phyloP scores from a whole-genome alignment of 2,888 invertebrate genomes.

The Pilophorus perplexus region DNA sequence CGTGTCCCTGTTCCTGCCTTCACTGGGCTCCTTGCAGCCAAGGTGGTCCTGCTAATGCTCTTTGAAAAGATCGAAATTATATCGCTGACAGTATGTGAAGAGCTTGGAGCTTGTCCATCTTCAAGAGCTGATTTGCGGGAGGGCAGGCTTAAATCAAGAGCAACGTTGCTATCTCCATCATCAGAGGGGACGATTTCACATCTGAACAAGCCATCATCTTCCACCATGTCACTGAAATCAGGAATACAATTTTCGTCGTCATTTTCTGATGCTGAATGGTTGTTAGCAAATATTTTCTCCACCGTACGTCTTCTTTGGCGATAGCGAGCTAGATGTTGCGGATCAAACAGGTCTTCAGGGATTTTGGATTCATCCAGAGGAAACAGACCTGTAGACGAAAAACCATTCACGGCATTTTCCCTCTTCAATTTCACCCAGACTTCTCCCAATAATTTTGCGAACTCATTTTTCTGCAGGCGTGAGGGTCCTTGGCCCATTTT shows the following conservation, averaged over 20 bases:
- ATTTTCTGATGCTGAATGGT: no score
- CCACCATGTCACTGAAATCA: not conserved
- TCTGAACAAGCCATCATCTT: not conserved
- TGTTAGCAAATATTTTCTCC: not conserved
- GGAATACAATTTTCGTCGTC: not conserved
- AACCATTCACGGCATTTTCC: no score
- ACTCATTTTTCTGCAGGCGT: not conserved
- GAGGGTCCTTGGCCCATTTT: slow-evolving; percentile 7
- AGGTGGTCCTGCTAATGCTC: not conserved
- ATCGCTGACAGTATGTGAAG: not conserved
- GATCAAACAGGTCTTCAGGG: no score
- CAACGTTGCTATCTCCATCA: not conserved
- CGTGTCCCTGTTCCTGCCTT: no score
- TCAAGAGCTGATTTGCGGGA: not conserved
- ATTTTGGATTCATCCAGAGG: no score
- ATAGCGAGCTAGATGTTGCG: no score
- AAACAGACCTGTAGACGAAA: no score
- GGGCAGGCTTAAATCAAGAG: not conserved
- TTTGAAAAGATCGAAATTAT: no score
- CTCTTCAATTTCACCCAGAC: no score
- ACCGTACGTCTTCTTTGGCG: not conserved
- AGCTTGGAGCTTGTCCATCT: not conserved
- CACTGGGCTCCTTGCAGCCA: no score
- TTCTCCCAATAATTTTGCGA: no score
- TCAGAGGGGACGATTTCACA: not conserved